A percentile compares a stretch with the other conserved stretches of the same genome.
Conservation (phyloP, 1,140 invertebrate species). For the Drosophila rufa region DNA sequence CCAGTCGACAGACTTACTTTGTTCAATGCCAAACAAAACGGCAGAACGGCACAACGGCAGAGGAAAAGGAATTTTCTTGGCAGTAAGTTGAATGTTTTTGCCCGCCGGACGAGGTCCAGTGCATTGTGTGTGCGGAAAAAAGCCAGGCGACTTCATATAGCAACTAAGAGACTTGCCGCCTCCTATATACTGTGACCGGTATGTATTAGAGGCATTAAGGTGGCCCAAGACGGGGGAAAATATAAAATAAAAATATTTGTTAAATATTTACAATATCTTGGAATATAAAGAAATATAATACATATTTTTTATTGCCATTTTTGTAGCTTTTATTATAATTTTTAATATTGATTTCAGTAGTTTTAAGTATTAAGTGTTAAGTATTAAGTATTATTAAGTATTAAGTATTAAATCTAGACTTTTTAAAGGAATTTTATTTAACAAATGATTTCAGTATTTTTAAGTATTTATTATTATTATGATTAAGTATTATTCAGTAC, state of each 20-base stretch:
- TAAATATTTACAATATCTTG: not conserved
- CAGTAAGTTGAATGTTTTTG: constrained; percentile 61
- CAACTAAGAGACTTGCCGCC: constrained; percentile 21
- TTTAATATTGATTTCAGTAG: no score
- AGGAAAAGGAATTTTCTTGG: constrained; percentile 62
- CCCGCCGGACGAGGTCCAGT: constrained; percentile 41
- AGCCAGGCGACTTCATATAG: constrained; percentile 49
- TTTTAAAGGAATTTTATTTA: no score
- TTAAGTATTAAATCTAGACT: no score
- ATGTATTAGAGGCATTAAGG: constrained; percentile 18
- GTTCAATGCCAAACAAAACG: constrained; percentile 56
- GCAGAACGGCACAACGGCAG: not conserved
- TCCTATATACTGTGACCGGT: constrained; percentile 23
- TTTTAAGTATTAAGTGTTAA: no score
- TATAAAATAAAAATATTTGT: no score
- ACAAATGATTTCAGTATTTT: no score
- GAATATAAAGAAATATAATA: not conserved
- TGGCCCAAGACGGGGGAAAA: not conserved
- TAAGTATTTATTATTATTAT: no score
- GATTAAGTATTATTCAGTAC: no score
- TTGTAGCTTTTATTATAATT: no score
- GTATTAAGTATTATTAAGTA: no score
- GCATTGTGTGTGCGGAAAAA: constrained; percentile 55
- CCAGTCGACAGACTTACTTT: constrained; percentile 71
- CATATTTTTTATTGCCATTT: no score